Base-by-base conservation (phyloP, 2,888 invertebrate genomes). In the Rhodophaea formosa region DNA sequence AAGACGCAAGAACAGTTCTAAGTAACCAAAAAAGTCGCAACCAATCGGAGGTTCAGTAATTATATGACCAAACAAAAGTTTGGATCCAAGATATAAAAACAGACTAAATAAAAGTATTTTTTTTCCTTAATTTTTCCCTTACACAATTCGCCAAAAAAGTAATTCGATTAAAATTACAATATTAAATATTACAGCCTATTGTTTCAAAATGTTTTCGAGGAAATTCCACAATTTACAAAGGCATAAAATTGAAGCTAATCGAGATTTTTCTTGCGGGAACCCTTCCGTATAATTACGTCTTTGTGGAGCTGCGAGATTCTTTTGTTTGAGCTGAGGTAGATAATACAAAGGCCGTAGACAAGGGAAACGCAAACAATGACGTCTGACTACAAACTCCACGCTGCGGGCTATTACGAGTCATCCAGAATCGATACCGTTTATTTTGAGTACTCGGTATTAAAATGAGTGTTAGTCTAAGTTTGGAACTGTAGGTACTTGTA, bases 231-330 rank as follows among this genome's bases (percentile, higher is more conserved):
- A 64, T 59, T 58, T 59, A 56, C 64, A 65, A 62, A 67, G 60
- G 66, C 60, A 75, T 76, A 77, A 77, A 82, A 77, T 72, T 69
- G 72, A 77, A 79, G 73, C 76, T 80, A 77, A 79, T 77, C 71
- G 67, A 74, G 72, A 74, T 74, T 77, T 79, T 82, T 82, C 77
- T 77, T 71, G 71, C 65, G 62, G 70, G 67, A 74, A 69, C 77
- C 78, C 75, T 81, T 82, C 74, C 71, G 69, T 80, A 77, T 88
- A 88, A 89, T 88, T 86, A 86, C 76, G 79, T 82, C 82, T 83
- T 90, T 89, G 87, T 89, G 79, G 77, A 67, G 68, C 76, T 70
- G 74, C 71, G 74, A 74, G 75, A 72, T 76, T 75, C 86, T 80
- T 82, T 89, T 88, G 89, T 89, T 80, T 80, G 77, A 67, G 74